Evolutionary conservation across 1,140 invertebrate species (phyloP).

Genomic region (Adelges cooleyi): DNA sequence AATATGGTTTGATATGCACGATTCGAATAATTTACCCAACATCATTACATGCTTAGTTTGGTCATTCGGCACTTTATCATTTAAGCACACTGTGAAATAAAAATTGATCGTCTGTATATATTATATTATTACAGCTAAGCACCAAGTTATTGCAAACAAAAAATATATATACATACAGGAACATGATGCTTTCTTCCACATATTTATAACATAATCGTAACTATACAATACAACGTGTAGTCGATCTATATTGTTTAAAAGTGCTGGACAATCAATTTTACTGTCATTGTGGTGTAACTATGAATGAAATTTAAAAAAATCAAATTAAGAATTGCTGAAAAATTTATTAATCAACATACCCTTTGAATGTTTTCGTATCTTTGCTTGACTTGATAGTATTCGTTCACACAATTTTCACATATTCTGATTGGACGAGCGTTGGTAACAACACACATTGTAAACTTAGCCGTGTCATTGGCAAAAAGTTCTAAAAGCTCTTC

Average conservation of each 20-base stretch:
- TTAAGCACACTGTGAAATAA: background rate
- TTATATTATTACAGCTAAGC: background rate
- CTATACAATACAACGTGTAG: slow-evolving; percentile 32
- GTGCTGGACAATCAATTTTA: slow-evolving; percentile 30
- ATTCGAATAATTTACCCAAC: slow-evolving; percentile 8
- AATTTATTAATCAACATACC: background rate
- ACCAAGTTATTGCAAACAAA: background rate
- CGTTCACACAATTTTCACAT: slow-evolving; percentile 30
- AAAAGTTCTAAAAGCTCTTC: slow-evolving; percentile 29
- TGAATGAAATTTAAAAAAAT: background rate
- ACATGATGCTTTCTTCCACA: slow-evolving; percentile 33
- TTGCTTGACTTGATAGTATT: slow-evolving; percentile 19
- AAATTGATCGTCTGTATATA: background rate
- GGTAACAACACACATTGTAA: slow-evolving; percentile 30
- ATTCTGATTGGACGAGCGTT: slow-evolving; percentile 31
- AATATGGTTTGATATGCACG: slow-evolving; percentile 28
- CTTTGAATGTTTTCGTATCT: slow-evolving; percentile 27
- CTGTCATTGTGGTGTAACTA: slow-evolving; percentile 18
- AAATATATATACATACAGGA: slow-evolving; percentile 30
- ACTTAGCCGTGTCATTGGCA: slow-evolving; percentile 31
- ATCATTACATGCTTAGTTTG: slow-evolving; percentile 26
- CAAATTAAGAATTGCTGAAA: background rate
- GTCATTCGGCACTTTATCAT: slow-evolving; percentile 18
- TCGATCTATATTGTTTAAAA: slow-evolving; percentile 33
- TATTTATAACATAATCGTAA: slow-evolving; percentile 31